Base-by-base conservation (phyloP, 2,113 vertebrate genomes). In the Gorilla gorilla region DNA sequence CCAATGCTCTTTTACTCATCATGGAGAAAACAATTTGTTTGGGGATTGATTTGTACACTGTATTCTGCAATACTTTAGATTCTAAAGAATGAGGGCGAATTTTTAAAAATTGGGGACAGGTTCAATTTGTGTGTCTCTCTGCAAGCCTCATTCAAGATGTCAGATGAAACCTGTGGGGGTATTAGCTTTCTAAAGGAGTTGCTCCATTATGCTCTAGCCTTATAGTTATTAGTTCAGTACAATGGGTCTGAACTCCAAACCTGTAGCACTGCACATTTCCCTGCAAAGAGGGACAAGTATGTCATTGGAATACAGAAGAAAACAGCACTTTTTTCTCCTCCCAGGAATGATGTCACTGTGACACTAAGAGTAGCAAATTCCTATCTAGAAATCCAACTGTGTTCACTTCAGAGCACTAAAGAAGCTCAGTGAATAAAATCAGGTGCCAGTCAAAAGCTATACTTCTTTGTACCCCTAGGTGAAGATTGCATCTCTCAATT, bases 331-430 rank as follows among this genome's bases (percentile, higher is more conserved):
- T 95, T 64, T 64, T 59, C 61, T 43, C 70, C 76, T 80, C n/a
- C 8, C 6, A 73, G 30, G 18, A 70, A 81, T 68, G 70, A 66
- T 6, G 14, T 93, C 81, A 68, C 14, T 61, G 45, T 87, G 96
- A 92, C 88, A 59, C 23, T 17, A 72, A 93, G 40, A 81, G 50
- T 76, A 59, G 45, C 61, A 89, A 86, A 43, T 17, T n/a, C 38
- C 82, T 82, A 64, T 81, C 66, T 92, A 68, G 79, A 93, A 91
- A 97, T 90, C 72, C 68, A 79, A n/a, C 25, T 81, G 27, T 78
- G 79, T 68, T 50, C 43, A 50, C 52, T 73, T 87, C 30, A 66
- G 64, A 43, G 13, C 9, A n/a, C 38, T n/a, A 35, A 48, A 45
- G 57, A 93, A 87, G 35, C 50, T 78, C 57, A 84, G 7, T 55